These are phyloP conservation scores for Danio kyathit DNA, from an alignment of 2,797 vertebrate species.

Conservation along the genomic window DNA sequence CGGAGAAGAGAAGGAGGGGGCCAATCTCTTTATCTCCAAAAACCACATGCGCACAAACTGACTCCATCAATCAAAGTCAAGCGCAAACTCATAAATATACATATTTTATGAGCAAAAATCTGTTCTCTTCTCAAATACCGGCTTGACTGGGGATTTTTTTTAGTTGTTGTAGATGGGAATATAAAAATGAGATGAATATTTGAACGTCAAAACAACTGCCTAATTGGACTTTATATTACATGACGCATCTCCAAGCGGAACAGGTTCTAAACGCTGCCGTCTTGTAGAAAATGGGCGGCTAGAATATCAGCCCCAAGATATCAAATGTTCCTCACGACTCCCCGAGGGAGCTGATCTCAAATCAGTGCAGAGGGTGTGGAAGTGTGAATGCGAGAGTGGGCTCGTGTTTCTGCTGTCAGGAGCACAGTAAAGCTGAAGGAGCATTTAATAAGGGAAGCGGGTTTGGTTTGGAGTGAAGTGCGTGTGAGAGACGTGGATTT, in stretches of 20 bases:
- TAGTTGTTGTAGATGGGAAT: conserved; percentile 16
- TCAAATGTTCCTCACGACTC: conserved; percentile 26
- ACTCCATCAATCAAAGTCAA: conserved; percentile 67
- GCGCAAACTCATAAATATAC: conserved; percentile 55
- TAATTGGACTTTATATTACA: conserved; percentile 35
- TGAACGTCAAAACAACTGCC: conserved; percentile 26
- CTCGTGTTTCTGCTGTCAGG: conserved; percentile 36
- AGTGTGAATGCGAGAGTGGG: conserved; percentile 40
- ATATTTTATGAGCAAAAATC: conserved; percentile 56
- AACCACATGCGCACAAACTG: conserved; percentile 70
- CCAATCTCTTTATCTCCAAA: conserved; percentile 77
- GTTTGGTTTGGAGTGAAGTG: conserved; percentile 37
- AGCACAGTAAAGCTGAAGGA: conserved; percentile 42
- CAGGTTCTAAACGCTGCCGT: conserved; percentile 18
- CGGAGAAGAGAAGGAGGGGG: conserved; percentile 73
- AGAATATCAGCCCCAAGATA: conserved; percentile 38
- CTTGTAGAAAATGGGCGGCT: conserved; percentile 20
- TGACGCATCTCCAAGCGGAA: conserved; percentile 15
- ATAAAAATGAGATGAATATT: conserved; percentile 43
- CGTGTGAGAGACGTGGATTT: conserved; percentile 16
- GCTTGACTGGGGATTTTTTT: not conserved
- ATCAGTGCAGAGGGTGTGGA: conserved; percentile 36
- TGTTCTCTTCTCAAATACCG: conserved; percentile 28
- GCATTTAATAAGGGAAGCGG: conserved; percentile 41
- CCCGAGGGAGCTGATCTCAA: conserved; percentile 25